Percentiles rank a stretch among this genome's conserved stretches.
Conservation (phyloP, 2,888 invertebrate species). For the Pollenia labialis region DNA sequence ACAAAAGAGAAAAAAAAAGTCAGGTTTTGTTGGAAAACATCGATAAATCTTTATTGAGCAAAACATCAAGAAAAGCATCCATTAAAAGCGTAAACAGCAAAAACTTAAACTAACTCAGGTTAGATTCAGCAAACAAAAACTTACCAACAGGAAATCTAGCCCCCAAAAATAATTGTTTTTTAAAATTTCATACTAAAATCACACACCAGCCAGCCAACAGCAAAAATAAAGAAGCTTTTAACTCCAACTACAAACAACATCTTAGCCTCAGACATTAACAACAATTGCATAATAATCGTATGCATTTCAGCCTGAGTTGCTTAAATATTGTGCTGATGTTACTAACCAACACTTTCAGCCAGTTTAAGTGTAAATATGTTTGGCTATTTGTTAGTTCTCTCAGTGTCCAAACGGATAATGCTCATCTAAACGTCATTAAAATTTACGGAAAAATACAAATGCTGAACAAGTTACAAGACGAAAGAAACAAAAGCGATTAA, state of each 20-base stretch:
- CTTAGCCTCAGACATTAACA: conserved; percentile 14
- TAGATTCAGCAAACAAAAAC: conserved; percentile 1
- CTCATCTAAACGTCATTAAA: conserved; percentile 66
- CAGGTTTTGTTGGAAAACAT: conserved; percentile 18
- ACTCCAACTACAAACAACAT: neutral
- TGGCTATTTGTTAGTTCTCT: neutral
- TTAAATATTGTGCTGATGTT: conserved; percentile 24
- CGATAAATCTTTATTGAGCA: conserved; percentile 46
- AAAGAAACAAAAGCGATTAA: neutral
- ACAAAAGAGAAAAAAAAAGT: neutral
- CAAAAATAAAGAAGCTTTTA: neutral
- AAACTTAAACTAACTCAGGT: conserved; percentile 43
- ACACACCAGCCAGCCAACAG: neutral
- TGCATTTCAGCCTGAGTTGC: conserved; percentile 24
- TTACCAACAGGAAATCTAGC: conserved; percentile 57
- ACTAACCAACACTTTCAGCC: conserved; percentile 29
- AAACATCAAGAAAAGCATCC: conserved; percentile 40
- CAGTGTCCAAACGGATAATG: conserved; percentile 17
- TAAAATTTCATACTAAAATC: neutral
- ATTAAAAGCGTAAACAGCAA: conserved; percentile 65
- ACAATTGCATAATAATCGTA: conserved; percentile 59
- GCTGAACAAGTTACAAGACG: neutral
- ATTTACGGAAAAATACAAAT: conserved; percentile 34
- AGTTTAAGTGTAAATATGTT: neutral
- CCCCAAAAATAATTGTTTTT: conserved; percentile 25